Percentiles rank a stretch among this genome's conserved stretches.
Conservation (phyloP, 2,888 invertebrate genomes). For the Linyphia triangularis region DNA sequence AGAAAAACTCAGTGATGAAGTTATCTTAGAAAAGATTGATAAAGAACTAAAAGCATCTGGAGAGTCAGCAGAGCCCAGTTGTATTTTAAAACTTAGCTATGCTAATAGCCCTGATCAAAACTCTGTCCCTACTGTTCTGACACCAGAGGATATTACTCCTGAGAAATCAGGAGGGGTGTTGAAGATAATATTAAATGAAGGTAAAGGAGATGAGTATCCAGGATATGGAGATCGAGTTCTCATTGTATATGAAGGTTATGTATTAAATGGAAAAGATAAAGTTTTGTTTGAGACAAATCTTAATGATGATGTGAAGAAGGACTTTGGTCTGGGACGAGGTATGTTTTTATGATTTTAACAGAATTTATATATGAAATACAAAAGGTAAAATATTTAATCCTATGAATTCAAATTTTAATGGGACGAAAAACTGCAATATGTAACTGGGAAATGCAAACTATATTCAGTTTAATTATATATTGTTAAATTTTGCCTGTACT, state of each 20-base stretch:
- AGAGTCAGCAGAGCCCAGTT: too few species aligned
- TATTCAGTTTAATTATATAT: too few species aligned
- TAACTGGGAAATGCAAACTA: too few species aligned
- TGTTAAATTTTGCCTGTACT: too few species aligned
- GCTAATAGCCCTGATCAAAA: too few species aligned
- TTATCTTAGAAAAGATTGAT: too few species aligned
- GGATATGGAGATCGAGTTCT: slow-evolving; percentile 85
- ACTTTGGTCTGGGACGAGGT: slow-evolving; percentile 93
- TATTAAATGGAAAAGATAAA: slow-evolving; percentile 85
- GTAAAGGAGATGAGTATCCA: slow-evolving; percentile 87
- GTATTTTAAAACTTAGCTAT: too few species aligned
- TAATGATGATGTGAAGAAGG: slow-evolving; percentile 89
- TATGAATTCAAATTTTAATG: too few species aligned
- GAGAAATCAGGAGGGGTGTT: slow-evolving; percentile 88
- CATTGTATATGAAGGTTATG: slow-evolving; percentile 94
- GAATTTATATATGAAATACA: not conserved
- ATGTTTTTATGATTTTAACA: slow-evolving; percentile 76
- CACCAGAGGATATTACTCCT: slow-evolving; percentile 83
- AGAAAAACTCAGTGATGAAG: too few species aligned
- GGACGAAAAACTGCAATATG: too few species aligned
- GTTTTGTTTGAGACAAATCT: slow-evolving; percentile 94
- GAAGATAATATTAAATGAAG: slow-evolving; percentile 88
- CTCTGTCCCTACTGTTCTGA: not conserved
- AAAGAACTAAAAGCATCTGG: not conserved
- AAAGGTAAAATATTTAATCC: too few species aligned